These are phyloP conservation scores for Paragorgia papillata DNA, from an alignment of 92 coral and sea anemone species.

Conservation along the genomic window DNA sequence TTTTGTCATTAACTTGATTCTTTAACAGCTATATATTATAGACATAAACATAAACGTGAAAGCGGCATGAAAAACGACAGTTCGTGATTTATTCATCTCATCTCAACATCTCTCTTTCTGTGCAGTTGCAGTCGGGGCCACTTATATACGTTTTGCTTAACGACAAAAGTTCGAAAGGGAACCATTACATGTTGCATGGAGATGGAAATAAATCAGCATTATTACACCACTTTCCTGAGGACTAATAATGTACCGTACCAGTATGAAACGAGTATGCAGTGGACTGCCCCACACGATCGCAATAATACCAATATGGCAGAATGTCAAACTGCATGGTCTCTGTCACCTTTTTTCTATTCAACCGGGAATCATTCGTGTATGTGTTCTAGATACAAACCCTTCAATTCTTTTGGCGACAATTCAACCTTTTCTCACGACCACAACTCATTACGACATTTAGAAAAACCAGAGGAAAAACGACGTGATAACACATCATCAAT, in stretches of 20 bases:
- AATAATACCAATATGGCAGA: background rate
- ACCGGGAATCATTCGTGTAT: slow-evolving; percentile 11
- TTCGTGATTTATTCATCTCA: background rate
- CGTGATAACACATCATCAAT: slow-evolving; percentile 20
- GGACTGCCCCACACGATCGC: background rate
- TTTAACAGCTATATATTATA: slow-evolving; percentile 8
- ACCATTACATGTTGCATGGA: background rate
- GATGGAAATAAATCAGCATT: background rate
- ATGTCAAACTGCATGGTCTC: slow-evolving; percentile 17
- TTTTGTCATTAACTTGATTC: slow-evolving; percentile 21
- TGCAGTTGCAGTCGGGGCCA: too few relatives aligned
- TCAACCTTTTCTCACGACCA: background rate
- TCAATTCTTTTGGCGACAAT: background rate
- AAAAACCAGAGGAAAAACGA: background rate
- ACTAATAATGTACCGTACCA: background rate
- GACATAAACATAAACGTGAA: slow-evolving; percentile 8
- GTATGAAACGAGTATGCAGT: background rate
- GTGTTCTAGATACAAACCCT: slow-evolving; percentile 17
- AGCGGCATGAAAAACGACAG: slow-evolving; percentile 14
- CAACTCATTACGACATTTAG: background rate
- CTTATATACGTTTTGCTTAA: background rate
- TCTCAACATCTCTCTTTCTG: background rate
- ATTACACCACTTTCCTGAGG: background rate
- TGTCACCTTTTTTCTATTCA: slow-evolving; percentile 14
- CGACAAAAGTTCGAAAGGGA: background rate